phyloP scores from a whole-genome alignment of 2,113 vertebrate species.

The Podocnemis expansa region DNA sequence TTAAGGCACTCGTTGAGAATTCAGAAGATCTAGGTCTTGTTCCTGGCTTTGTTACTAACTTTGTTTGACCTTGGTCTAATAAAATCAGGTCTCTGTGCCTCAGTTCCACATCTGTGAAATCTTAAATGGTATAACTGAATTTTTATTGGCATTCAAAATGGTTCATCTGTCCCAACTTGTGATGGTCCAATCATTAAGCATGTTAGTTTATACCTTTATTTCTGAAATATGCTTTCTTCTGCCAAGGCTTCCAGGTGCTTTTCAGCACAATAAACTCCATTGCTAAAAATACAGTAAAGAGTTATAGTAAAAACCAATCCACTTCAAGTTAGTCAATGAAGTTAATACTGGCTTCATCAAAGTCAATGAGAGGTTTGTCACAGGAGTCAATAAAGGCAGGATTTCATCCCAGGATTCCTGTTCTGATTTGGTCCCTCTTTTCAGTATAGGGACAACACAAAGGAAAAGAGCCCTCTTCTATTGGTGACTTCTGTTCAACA shows the following conservation, averaged over 20 bases:
- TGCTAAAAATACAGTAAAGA: slow-evolving; percentile 57
- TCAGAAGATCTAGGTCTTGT: slow-evolving; percentile 31
- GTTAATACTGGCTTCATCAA: neutral
- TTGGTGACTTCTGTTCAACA: neutral
- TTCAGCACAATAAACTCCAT: slow-evolving; percentile 66
- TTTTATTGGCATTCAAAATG: slow-evolving; percentile 50
- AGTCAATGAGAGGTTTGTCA: neutral
- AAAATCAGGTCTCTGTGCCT: slow-evolving; percentile 4
- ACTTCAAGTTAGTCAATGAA: slow-evolving; percentile 58
- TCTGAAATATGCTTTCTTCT: slow-evolving; percentile 59
- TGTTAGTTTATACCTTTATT: slow-evolving; percentile 69
- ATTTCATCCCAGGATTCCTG: neutral
- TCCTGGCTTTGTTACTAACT: neutral
- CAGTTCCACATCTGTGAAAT: slow-evolving; percentile 7
- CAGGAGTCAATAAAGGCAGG: too few species aligned
- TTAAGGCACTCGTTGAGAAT: slow-evolving; percentile 41
- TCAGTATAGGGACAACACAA: neutral
- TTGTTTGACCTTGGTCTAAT: neutral
- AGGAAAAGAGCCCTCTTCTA: neutral
- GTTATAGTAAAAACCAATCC: slow-evolving; percentile 57
- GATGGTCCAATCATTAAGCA: slow-evolving; percentile 61
- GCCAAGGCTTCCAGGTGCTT: slow-evolving; percentile 41
- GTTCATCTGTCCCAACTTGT: slow-evolving; percentile 38
- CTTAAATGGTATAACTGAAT: slow-evolving; percentile 52
- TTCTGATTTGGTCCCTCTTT: neutral